Evolutionary conservation across 2,888 invertebrate species (phyloP).

Genomic region (Scaptomyza flava): DNA sequence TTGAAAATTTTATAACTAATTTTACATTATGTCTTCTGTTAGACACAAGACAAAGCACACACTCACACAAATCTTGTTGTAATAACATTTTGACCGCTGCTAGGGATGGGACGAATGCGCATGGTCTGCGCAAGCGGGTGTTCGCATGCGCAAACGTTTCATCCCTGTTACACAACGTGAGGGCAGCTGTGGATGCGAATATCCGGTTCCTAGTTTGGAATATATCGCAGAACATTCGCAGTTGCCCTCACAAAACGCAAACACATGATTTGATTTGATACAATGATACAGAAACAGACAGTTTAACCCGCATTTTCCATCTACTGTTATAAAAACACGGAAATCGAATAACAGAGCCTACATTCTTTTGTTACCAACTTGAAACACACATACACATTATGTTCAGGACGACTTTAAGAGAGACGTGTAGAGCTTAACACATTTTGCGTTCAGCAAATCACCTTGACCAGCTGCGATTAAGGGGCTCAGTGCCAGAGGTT

Average conservation of each 20-base stretch:
- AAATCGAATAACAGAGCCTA: constrained; percentile 72
- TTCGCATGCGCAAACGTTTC: constrained; percentile 54
- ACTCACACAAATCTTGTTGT: constrained; percentile 12
- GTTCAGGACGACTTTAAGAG: constrained; percentile 25
- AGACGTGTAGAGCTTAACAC: constrained; percentile 37
- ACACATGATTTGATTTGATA: constrained; percentile 6
- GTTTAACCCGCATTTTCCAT: constrained; percentile 27
- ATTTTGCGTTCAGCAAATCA: constrained; percentile 66
- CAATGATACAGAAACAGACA: constrained; percentile 54
- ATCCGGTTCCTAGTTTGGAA: constrained; percentile 42
- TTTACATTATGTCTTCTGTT: constrained; percentile 70
- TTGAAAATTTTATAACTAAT: constrained; percentile 72
- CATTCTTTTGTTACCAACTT: constrained; percentile 14
- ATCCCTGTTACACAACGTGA: constrained; percentile 52
- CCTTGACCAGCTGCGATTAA: constrained; percentile 74
- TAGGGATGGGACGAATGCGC: constrained; percentile 55
- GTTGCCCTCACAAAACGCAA: constrained; percentile 16
- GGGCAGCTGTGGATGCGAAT: constrained; percentile 49
- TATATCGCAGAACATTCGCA: constrained; percentile 30
- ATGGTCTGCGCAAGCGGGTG: constrained; percentile 50
- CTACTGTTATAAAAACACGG: constrained; percentile 67
- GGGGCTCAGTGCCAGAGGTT: constrained; percentile 81
- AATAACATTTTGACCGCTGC: constrained; percentile 16
- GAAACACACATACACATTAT: constrained; percentile 23
- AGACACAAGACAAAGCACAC: constrained; percentile 51